Conservation (phyloP, 2,797 vertebrate genomes). For the Macroramphosus scolopax region DNA sequence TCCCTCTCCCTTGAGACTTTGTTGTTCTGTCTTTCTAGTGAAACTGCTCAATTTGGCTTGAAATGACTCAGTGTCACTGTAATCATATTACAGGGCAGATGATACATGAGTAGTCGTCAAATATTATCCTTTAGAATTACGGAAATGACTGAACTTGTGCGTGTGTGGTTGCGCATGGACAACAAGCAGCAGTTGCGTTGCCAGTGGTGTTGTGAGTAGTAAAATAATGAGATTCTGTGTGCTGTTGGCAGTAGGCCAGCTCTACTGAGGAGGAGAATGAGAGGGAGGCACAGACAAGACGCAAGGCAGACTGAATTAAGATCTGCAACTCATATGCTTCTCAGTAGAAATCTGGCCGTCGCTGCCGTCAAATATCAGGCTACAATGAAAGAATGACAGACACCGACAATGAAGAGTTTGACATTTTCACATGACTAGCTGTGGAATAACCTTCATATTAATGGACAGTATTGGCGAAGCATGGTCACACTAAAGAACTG, state of each 20-base stretch:
- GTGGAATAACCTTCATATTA: conserved; percentile 24
- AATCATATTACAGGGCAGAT: conserved; percentile 12
- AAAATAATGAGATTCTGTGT: conserved; percentile 66
- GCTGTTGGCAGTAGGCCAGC: conserved; percentile 55
- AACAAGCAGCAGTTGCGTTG: conserved; percentile 18
- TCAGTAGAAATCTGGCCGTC: conserved; percentile 42
- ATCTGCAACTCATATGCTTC: conserved; percentile 61
- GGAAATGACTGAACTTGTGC: conserved; percentile 1
- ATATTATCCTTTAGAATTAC: conserved; percentile 22
- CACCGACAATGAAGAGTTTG: conserved; percentile 9
- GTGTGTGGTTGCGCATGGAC: conserved; percentile 18
- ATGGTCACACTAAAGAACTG: conserved; percentile 9
- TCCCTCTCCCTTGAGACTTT: conserved; percentile 11
- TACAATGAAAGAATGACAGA: conserved; percentile 15
- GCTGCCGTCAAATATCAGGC: conserved; percentile 18
- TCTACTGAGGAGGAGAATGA: conserved; percentile 78
- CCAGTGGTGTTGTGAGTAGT: conserved; percentile 42
- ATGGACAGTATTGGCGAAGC: conserved; percentile 29
- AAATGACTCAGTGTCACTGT: conserved; percentile 18
- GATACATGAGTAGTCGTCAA: conserved; percentile 21
- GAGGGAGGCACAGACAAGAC: conserved; percentile 44
- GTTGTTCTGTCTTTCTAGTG: conserved; percentile 14
- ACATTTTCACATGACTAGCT: conserved; percentile 25
- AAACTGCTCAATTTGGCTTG: conserved; percentile 20
- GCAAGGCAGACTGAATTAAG: conserved; percentile 43